Conservation (phyloP, 1,140 invertebrate genomes). For the Diploscapter pachys region DNA sequence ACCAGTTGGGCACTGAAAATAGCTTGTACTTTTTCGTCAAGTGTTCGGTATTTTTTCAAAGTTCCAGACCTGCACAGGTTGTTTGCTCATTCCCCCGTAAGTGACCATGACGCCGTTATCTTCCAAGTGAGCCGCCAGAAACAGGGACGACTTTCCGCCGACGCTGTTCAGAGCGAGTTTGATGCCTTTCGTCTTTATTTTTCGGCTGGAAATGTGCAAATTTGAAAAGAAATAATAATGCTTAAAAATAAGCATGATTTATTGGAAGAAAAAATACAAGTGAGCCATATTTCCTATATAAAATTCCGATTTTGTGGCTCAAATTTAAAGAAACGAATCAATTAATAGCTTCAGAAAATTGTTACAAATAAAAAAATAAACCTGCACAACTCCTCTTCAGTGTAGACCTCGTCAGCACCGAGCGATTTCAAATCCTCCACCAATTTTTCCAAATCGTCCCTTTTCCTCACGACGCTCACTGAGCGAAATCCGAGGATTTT, state of each 20-base stretch:
- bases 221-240: background rate
- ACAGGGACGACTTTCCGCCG: constrained; percentile 73
- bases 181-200: constrained; percentile 63
- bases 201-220: constrained; percentile 19
- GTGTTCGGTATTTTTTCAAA: too few species aligned
- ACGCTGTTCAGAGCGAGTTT: constrained; percentile 89
- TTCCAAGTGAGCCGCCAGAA: constrained; percentile 34
- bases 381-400: constrained; percentile 66
- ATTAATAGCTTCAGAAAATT: too few species aligned
- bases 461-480: constrained; percentile 80
- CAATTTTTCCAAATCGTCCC: constrained; percentile 73
- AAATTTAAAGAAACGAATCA: too few species aligned
- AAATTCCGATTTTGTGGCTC: too few species aligned
- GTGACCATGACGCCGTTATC: constrained; percentile 51
- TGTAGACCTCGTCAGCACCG: constrained; percentile 81
- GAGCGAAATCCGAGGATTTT: constrained; percentile 67
- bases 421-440: constrained; percentile 70
- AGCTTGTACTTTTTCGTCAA: background rate
- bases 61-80: constrained; percentile 36
- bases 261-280: constrained; percentile 7
- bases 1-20: constrained; percentile 69
- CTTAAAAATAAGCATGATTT: constrained; percentile 17
- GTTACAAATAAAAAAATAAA: too few species aligned
- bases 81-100: constrained; percentile 58
- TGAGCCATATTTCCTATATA: too few species aligned